A percentile compares a stretch with the other conserved stretches of the same genome.
Conservation (phyloP, 2,888 invertebrate genomes). For the Mayetiola destructor region DNA sequence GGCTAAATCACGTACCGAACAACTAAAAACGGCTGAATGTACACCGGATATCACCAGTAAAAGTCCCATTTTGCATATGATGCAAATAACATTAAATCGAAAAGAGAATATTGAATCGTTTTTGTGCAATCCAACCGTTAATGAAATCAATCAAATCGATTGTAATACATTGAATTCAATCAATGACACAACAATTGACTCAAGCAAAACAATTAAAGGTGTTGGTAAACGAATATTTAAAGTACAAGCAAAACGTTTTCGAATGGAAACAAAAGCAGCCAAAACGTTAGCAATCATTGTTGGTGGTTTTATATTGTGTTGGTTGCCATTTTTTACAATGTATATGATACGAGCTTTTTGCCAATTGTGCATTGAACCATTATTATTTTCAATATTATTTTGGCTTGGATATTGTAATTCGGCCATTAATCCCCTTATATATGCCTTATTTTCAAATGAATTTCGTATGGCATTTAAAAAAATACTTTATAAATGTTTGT, state of each 20-base stretch:
- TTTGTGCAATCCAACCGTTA: constrained; percentile 34
- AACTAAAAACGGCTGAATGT: background rate
- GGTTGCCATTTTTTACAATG: constrained; percentile 94
- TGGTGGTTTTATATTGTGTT: constrained; percentile 91
- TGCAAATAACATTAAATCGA: constrained; percentile 35
- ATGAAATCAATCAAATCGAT: constrained; percentile 20
- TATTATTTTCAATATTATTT: constrained; percentile 81
- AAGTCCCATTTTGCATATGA: constrained; percentile 15
- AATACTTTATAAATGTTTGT: constrained; percentile 75
- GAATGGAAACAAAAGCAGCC: constrained; percentile 93
- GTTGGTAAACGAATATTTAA: constrained; percentile 81
- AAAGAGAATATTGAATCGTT: constrained; percentile 37
- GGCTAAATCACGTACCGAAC: constrained; percentile 3
- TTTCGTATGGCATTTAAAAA: constrained; percentile 89
- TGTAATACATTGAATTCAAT: constrained; percentile 22
- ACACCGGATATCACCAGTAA: constrained; percentile 1
- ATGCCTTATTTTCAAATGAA: constrained; percentile 87
- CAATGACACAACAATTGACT: background rate
- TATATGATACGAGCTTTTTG: constrained; percentile 84
- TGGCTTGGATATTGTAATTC: constrained; percentile 98
- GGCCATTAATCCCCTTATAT: constrained; percentile 88
- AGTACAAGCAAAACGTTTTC: constrained; percentile 77
- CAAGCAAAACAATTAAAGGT: constrained; percentile 39
- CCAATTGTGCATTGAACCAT: constrained; percentile 65
- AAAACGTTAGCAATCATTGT: constrained; percentile 94